Base-by-base conservation (phyloP, 2,888 invertebrate species). In the Hartigia nigra region DNA sequence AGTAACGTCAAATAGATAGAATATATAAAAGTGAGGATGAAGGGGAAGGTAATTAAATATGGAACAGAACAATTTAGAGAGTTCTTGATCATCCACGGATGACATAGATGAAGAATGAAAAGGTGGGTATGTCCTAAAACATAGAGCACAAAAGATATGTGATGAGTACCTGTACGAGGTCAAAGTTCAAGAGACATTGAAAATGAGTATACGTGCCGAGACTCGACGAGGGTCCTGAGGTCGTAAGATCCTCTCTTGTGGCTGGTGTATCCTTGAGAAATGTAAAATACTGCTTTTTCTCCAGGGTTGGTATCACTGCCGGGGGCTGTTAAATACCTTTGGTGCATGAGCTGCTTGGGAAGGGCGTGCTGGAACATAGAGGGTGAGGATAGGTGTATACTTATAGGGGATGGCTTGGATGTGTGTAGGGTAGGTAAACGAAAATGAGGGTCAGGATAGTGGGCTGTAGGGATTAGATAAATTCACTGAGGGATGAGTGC, bases 151-250 rank as follows among this genome's bases (percentile, higher is more conserved):
- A 23, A 23, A 55, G 14, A 55, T n/a, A 5, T 23, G 9, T 55
- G 9, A 23, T 1, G 55, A 23, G 55, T 9, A 55, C 23, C 55
- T 55, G n/a, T n/a, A 1, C 23, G 55, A 23, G 55, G 23, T 55
- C 55, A 55, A 55, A 55, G 55, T 55, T 55, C 55, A 55, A 23
- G 55, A 55, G 14, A 23, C 80, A 78, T 76, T 75, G 76, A 74
- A 76, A 76, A 79, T 78, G 80, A 81, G 83, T 78, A 80, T 85
- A 87, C 87, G 87, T 86, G 87, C 83, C 80, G 78, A 78, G 86
- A 81, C 82, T 87, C 79, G 11, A 4, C 32, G 76, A 76, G n/a
- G 74, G 76, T 70, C 69, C 76, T 74, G 75, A 75, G 72, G 23
- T 55, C 55, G 55, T 55, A 9, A 23, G 55, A 76, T 76, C 37